Percentiles rank a stretch among this genome's conserved stretches.
Conservation (phyloP, 2,888 invertebrate species). For the Gonocerus acuteangulatus region DNA sequence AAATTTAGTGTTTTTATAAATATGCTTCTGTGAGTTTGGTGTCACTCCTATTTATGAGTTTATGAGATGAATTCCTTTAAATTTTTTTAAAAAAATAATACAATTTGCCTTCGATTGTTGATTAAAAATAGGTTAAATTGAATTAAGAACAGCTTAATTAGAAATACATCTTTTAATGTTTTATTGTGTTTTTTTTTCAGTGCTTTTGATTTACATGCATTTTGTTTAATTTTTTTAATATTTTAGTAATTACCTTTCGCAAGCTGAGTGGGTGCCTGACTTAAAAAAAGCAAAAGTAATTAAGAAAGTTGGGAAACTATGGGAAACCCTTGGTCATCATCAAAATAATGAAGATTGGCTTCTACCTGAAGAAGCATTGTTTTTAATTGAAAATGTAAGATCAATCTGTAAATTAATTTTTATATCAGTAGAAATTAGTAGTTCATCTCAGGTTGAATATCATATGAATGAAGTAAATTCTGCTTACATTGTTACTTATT, state of each 20-base stretch:
- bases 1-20: no score
- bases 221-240: no score
- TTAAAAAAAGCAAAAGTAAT: slow-evolving; percentile 51
- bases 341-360: slow-evolving; percentile 48
- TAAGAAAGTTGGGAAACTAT: slow-evolving; percentile 50
- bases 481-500: neutral
- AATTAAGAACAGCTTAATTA: neutral
- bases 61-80: no score
- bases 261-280: slow-evolving; percentile 52
- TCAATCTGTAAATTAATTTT: neutral
- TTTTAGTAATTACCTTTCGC: slow-evolving; percentile 47
- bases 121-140: neutral
- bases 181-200: neutral
- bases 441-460: neutral
- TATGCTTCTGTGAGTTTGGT: no score
- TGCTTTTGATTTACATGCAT: no score
- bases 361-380: slow-evolving; percentile 58
- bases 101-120: no score
- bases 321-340: slow-evolving; percentile 52
- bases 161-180: neutral
- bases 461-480: neutral
- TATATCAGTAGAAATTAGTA: no score
- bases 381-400: slow-evolving; percentile 58
- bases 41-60: no score
- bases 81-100: no score